phyloP scores from a whole-genome alignment of 2,888 invertebrate species.

The Tholera decimalis region DNA sequence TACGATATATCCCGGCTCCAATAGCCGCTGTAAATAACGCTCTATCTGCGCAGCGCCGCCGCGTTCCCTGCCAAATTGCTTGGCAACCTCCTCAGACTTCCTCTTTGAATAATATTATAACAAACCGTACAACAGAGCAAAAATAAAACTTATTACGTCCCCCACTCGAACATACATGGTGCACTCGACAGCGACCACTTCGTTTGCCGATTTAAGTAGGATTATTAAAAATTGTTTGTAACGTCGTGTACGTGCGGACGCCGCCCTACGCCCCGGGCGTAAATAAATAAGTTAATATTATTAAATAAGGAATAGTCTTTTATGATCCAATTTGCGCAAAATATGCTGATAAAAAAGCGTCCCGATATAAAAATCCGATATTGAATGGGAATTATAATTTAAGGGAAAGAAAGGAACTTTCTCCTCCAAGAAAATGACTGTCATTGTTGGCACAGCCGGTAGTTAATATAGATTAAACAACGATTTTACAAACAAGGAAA shows the following conservation, averaged over 20 bases:
- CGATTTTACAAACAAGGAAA: slow-evolving; percentile 43
- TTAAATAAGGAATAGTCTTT: slow-evolving; percentile 57
- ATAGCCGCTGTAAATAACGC: slow-evolving; percentile 87
- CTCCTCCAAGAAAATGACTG: slow-evolving; percentile 76
- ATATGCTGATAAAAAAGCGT: slow-evolving; percentile 63
- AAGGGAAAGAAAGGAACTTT: slow-evolving; percentile 71
- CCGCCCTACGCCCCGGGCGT: slow-evolving; percentile 43
- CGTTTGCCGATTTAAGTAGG: slow-evolving; percentile 40
- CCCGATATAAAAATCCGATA: slow-evolving; percentile 64
- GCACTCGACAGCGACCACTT: slow-evolving; percentile 39
- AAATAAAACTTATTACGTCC: slow-evolving; percentile 77
- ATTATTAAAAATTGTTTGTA: slow-evolving; percentile 51
- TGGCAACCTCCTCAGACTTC: slow-evolving; percentile 88
- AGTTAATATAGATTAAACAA: slow-evolving; percentile 58
- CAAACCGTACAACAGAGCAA: slow-evolving; percentile 83
- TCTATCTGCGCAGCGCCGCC: slow-evolving; percentile 83
- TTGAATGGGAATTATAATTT: slow-evolving; percentile 73
- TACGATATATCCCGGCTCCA: slow-evolving; percentile 82
- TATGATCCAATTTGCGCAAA: slow-evolving; percentile 64
- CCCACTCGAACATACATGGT: slow-evolving; percentile 60
- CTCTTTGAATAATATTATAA: slow-evolving; percentile 89
- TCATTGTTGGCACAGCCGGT: slow-evolving; percentile 70
- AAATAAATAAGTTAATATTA: slow-evolving; percentile 63
- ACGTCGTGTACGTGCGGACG: slow-evolving; percentile 29
- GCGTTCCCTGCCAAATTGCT: slow-evolving; percentile 87